These are phyloP conservation scores for Operophtera brumata DNA, from an alignment of 2,888 invertebrate species.

Conservation along the genomic window DNA sequence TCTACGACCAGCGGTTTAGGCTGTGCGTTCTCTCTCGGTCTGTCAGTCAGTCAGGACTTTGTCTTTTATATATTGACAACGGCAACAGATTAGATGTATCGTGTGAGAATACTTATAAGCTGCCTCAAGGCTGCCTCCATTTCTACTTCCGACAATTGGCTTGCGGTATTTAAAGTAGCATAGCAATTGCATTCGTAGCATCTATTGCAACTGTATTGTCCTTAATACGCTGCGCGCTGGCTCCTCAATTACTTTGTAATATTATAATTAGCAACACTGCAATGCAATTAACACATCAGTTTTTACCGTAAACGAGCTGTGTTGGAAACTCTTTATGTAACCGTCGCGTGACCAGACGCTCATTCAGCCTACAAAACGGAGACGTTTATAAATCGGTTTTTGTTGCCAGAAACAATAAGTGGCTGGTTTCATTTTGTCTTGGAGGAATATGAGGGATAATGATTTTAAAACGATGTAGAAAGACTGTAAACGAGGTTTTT, in stretches of 20 bases:
- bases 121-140: not conserved
- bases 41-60: too few relatives aligned
- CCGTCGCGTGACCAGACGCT: constrained; percentile 67
- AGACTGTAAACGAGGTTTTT: not conserved
- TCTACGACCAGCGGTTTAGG: too few relatives aligned
- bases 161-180: not conserved
- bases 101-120: not conserved
- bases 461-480: not conserved
- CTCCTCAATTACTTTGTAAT: constrained; percentile 51
- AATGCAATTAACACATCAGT: constrained; percentile 71
- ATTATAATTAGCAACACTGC: constrained; percentile 65
- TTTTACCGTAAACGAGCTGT: constrained; percentile 70
- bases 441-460: not conserved
- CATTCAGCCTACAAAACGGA: constrained; percentile 61
- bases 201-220: constrained; percentile 40
- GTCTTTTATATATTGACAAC: too few relatives aligned
- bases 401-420: constrained; percentile 28
- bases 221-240: constrained; percentile 40
- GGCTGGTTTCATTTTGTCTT: constrained; percentile 19
- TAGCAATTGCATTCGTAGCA: constrained; percentile 1
- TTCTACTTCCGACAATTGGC: not conserved
- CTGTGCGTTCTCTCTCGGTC: too few relatives aligned
- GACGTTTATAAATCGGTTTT: constrained; percentile 32
- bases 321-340: constrained; percentile 71
- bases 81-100: too few relatives aligned